These are phyloP conservation scores for Pelecanoides urinatrix DNA, from an alignment of 2,113 vertebrate species.

Conservation along the genomic window DNA sequence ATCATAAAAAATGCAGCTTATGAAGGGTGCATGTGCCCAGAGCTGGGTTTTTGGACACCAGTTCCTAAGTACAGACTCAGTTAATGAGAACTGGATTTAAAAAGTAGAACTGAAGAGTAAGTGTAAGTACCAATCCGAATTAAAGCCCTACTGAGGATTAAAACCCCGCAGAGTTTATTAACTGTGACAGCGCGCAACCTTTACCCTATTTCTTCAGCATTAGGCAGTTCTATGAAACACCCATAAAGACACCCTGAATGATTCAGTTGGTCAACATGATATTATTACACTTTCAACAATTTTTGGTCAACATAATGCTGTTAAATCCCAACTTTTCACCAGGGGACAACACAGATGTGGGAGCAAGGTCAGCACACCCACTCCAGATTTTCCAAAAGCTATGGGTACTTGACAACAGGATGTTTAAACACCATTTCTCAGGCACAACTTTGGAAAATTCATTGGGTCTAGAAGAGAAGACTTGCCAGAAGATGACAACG, in stretches of 20 bases:
- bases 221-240: not conserved
- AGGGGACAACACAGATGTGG: rapidly evolving
- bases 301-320: rapidly evolving
- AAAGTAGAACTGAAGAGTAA: not conserved
- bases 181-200: not conserved
- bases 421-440: not conserved
- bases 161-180: not conserved
- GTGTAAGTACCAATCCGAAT: not conserved
- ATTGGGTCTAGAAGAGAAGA: not conserved
- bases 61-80: not conserved
- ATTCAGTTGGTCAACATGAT: not conserved
- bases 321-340: not conserved
- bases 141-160: not conserved
- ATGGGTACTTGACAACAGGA: not conserved
- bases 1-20: not conserved
- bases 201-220: not conserved
- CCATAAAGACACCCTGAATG: not conserved
- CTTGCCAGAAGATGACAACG: not conserved
- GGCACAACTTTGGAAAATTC: not conserved
- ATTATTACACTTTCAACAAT: not conserved
- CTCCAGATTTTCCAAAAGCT: not conserved
- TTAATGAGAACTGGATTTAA: not conserved
- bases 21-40: not conserved
- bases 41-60: not conserved
- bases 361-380: not conserved